Base-by-base conservation (phyloP, 1,140 invertebrate genomes). In the Hydropsyche tenuis region DNA sequence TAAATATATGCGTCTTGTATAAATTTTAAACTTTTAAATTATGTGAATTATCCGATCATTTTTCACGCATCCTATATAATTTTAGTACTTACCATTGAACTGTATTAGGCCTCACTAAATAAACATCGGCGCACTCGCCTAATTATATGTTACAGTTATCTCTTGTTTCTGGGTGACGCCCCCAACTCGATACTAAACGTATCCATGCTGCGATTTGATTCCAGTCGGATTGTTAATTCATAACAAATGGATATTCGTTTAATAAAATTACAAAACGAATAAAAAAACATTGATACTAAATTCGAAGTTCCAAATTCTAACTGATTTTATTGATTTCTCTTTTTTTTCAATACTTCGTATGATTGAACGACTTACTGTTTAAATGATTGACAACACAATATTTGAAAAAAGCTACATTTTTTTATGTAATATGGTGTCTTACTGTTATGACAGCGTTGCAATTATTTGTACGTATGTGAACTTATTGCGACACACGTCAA, bases 121-220 rank as follows among this genome's bases (percentile, higher is more conserved):
- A 76, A 76, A 76, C 75, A 76, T 73, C 72, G 69, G 74, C 62
- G 30, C 30, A 69, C 43, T 60, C 30, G 66, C 75, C 66, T 76
- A 76, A 76, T 76, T 76, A 76, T 76, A 76, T 76, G 75, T 73
- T 72, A 76, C 75, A 76, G 75, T 73, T 76, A 73, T 73, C 75
- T 73, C 75, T 76, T 73, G 69, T 73, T 72, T 71, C 65, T 69
- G 75, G 11, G 65, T 56, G 70, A 53, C 72, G 69, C 72, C 75
- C 65, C 71, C 70, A 48, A 22, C 30, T 42, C 37, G 63, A 65
- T 16, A 43, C 42, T 5, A 42, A 42, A 12, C 56, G 56, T 60
- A 60, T 11, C 2, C 20, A 23, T 25, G 9, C 3, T 4, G 9
- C 30, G 30, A 37, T 37, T 37, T 37, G 30, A 37, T 25, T 65